These are phyloP conservation scores for Alentia gelatinosa DNA, from an alignment of 2,888 invertebrate species.

Conservation along the genomic window DNA sequence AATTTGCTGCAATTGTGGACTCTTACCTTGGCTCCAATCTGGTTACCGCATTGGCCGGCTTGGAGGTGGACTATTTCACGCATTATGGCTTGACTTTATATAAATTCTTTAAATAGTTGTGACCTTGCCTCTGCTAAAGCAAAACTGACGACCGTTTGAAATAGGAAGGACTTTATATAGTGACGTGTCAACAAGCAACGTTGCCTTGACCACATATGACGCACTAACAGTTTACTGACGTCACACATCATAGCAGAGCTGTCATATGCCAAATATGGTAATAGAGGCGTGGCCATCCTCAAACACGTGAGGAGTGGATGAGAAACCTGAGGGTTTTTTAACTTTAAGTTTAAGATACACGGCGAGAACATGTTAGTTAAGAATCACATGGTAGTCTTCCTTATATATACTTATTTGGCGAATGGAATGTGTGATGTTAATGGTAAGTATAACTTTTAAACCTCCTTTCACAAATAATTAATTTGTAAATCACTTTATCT, in stretches of 20 bases:
- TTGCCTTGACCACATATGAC: background rate
- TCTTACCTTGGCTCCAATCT: constrained; percentile 29
- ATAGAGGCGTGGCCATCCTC: background rate
- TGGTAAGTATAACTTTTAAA: too few species aligned
- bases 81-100: background rate
- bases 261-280: background rate
- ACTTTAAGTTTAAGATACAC: too few species aligned
- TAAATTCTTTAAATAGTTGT: background rate
- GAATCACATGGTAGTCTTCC: too few species aligned
- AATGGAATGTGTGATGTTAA: too few species aligned
- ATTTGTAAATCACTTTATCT: too few species aligned
- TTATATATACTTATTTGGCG: too few species aligned
- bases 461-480: too few species aligned
- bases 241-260: background rate
- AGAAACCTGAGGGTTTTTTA: too few species aligned
- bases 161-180: background rate
- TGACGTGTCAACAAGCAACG: constrained; percentile 20
- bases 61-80: constrained; percentile 27
- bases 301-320: background rate
- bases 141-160: constrained; percentile 6
- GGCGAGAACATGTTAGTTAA: too few species aligned
- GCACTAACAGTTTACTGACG: background rate
- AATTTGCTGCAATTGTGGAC: too few species aligned
- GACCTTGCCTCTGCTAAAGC: background rate
- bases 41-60: constrained; percentile 36